A percentile compares a stretch with the other conserved stretches of the same genome.
Evolutionary conservation across 2,113 vertebrate genomes (phyloP).

Genomic region (Eurystomus gularis): DNA sequence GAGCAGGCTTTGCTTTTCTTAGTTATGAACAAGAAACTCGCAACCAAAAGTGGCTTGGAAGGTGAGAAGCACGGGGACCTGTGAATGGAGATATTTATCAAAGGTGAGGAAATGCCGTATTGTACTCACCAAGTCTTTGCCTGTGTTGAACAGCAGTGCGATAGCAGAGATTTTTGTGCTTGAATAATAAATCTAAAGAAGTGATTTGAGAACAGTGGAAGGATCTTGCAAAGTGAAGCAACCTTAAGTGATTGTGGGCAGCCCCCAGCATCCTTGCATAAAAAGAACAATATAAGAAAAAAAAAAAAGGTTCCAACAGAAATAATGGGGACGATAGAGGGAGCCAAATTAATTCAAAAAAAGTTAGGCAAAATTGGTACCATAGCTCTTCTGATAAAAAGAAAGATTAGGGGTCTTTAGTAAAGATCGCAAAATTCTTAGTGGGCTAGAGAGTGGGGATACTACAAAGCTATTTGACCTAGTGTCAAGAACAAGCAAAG

Average conservation of each 20-base stretch:
- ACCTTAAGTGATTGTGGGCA: not conserved
- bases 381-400: not conserved
- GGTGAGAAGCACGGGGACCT: not conserved
- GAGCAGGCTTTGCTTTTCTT: not conserved
- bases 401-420: constrained; percentile 28
- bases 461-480: constrained; percentile 63
- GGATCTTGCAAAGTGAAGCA: not conserved
- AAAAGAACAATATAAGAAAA: constrained; percentile 35
- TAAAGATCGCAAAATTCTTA: constrained; percentile 44
- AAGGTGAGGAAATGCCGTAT: not conserved
- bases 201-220: not conserved
- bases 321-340: constrained; percentile 60
- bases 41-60: not conserved
- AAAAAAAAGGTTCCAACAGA: not conserved
- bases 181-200: not conserved
- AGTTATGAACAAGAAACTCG: not conserved
- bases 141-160: not conserved
- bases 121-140: not conserved
- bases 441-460: constrained; percentile 11
- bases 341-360: constrained; percentile 72
- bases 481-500: constrained; percentile 64
- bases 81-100: not conserved
- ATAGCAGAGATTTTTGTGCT: not conserved
- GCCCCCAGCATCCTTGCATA: not conserved
- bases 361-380: constrained; percentile 36